Conservation (phyloP, 2,113 vertebrate species). For the Alligator mississippiensis region DNA sequence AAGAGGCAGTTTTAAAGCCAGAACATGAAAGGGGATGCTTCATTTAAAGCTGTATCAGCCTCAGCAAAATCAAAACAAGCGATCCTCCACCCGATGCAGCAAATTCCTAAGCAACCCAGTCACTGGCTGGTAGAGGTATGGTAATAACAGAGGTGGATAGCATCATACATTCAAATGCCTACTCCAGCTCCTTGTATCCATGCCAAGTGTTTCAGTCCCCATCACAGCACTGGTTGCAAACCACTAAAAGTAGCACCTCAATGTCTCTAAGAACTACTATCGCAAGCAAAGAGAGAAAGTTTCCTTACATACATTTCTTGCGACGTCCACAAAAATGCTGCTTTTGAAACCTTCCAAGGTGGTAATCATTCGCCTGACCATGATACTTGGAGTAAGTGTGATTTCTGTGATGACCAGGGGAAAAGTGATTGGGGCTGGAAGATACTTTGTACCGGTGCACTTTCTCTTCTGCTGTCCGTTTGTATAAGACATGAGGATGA, state of each 20-base stretch:
- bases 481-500: slow-evolving; percentile 93
- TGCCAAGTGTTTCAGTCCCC: not conserved
- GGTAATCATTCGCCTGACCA: slow-evolving; percentile 68
- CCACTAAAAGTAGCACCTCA: not conserved
- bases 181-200: not conserved
- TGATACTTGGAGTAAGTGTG: slow-evolving; percentile 53
- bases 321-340: slow-evolving; percentile 97
- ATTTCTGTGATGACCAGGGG: slow-evolving; percentile 26
- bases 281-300: slow-evolving; percentile 78
- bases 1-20: not conserved
- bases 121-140: not conserved
- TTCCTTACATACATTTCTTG: slow-evolving; percentile 99
- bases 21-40: not conserved
- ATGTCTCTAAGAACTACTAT: slow-evolving; percentile 23
- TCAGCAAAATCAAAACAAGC: not conserved
- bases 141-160: not conserved
- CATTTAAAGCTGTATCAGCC: not conserved
- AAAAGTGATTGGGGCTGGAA: slow-evolving; percentile 37
- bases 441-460: slow-evolving; percentile 71
- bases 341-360: slow-evolving; percentile 81
- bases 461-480: slow-evolving; percentile 86
- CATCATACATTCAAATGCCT: not conserved
- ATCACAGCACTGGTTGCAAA: not conserved
- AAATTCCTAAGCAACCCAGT: not conserved
- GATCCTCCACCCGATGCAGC: not conserved